A percentile compares a stretch with the other conserved stretches of the same genome.
phyloP scores from a whole-genome alignment of 2,113 vertebrate species.

The Azemiops feae region DNA sequence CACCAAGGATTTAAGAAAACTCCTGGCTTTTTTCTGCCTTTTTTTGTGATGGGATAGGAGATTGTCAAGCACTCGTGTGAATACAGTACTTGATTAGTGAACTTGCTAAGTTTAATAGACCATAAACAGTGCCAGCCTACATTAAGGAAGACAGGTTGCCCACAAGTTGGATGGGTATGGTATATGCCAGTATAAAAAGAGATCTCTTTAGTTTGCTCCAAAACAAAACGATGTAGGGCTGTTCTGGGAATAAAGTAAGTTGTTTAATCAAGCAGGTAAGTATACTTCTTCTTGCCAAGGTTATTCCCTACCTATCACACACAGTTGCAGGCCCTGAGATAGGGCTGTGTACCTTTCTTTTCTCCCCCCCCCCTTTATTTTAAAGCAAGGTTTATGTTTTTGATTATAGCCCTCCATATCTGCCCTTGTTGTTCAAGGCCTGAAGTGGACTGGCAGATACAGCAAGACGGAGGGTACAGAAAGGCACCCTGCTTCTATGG shows the following conservation, averaged over 20 bases:
- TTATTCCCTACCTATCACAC: not conserved
- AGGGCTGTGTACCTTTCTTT: not conserved
- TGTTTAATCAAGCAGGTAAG: slow-evolving; percentile 20
- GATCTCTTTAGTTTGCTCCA: not conserved
- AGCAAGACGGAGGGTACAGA: slow-evolving; percentile 12
- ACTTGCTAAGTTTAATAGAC: not conserved
- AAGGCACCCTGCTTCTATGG: slow-evolving; percentile 9
- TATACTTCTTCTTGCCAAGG: not conserved
- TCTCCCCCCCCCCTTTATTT: not conserved
- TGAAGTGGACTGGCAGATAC: not conserved
- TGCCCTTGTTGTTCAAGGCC: slow-evolving; percentile 11
- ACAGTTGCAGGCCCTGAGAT: not conserved
- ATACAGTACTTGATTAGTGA: not conserved
- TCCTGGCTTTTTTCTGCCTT: not conserved
- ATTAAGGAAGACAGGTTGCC: not conserved
- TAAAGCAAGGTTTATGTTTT: not conserved
- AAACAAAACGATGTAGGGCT: not conserved
- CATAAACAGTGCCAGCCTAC: not conserved
- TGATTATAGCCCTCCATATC: not conserved
- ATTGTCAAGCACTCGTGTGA: not conserved
- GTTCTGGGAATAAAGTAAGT: not conserved
- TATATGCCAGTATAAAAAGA: not conserved
- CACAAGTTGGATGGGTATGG: not conserved
- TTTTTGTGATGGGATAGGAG: not conserved
- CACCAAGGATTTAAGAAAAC: not conserved